phyloP scores from a whole-genome alignment of 2,797 vertebrate genomes.

The Phoebastria nigripes region DNA sequence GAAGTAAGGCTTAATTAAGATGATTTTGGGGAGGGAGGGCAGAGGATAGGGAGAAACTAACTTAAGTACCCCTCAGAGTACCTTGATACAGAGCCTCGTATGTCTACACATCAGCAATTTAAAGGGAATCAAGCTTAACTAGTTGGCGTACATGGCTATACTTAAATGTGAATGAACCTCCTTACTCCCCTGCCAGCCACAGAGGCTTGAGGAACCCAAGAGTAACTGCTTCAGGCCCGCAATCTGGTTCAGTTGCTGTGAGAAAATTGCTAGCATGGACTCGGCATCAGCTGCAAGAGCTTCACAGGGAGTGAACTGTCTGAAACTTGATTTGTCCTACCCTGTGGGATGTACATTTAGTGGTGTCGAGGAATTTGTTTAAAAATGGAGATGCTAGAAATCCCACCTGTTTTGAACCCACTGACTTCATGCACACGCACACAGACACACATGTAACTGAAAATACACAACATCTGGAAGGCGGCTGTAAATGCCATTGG shows the following conservation, averaged over 20 bases:
- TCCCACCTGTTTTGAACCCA: not conserved
- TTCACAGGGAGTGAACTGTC: not conserved
- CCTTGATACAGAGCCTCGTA: not conserved
- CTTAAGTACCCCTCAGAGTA: not conserved
- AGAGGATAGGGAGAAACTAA: not conserved
- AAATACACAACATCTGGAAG: constrained; percentile 15
- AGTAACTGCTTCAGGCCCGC: not conserved
- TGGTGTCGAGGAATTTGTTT: not conserved
- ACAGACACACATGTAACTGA: not conserved
- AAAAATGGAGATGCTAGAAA: not conserved
- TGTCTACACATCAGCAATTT: not conserved
- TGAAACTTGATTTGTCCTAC: not conserved
- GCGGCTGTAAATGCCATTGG: not conserved
- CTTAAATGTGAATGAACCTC: not conserved
- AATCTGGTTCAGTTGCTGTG: not conserved
- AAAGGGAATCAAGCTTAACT: not conserved
- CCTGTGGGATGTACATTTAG: not conserved
- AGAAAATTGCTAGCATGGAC: not conserved
- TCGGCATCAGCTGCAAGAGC: fast-evolving
- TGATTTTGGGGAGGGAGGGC: not conserved
- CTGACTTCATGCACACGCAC: not conserved
- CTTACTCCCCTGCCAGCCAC: not conserved
- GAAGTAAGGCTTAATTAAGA: not conserved
- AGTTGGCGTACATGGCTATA: fast-evolving
- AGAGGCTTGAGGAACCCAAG: not conserved